Percentiles rank a stretch among this genome's conserved stretches.
Evolutionary conservation across 2,797 vertebrate genomes (phyloP).

Genomic region (Morus bassanus): DNA sequence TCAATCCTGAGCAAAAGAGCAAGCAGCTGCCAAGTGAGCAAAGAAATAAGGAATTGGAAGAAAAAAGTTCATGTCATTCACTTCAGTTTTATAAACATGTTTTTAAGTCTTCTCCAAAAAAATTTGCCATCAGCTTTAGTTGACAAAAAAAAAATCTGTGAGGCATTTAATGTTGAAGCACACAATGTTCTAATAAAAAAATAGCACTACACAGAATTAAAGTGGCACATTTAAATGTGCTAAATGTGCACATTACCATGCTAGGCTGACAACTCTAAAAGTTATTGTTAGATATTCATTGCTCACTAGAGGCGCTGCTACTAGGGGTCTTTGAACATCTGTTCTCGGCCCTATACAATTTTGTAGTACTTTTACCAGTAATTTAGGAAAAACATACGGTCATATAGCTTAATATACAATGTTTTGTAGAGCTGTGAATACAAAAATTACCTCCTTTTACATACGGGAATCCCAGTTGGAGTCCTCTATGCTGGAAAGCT

Average conservation of each 20-base stretch:
- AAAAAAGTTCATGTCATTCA: background rate
- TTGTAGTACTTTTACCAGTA: background rate
- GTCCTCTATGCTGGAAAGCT: background rate
- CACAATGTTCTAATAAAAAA: conserved; percentile 58
- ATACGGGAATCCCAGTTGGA: background rate
- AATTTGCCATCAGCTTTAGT: background rate
- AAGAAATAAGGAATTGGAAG: background rate
- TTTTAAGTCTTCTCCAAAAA: background rate
- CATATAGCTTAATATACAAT: background rate
- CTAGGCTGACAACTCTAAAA: conserved; percentile 9
- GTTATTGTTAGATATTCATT: conserved; percentile 15
- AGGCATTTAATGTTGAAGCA: conserved; percentile 26
- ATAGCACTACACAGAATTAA: conserved; percentile 24
- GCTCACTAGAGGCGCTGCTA: conserved; percentile 25
- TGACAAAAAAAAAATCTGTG: background rate
- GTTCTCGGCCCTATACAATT: background rate
- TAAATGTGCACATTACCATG: conserved; percentile 43
- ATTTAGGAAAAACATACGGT: conserved; percentile 5
- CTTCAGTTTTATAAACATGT: conserved; percentile 20
- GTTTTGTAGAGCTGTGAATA: background rate
- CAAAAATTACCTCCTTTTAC: background rate
- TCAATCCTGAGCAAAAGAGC: background rate
- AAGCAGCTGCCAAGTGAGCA: conserved; percentile 1
- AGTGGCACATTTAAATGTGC: conserved; percentile 39
- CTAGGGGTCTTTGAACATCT: conserved; percentile 28